Conservation (phyloP, 2,797 vertebrate species). For the Cyprinodon diabolis region DNA sequence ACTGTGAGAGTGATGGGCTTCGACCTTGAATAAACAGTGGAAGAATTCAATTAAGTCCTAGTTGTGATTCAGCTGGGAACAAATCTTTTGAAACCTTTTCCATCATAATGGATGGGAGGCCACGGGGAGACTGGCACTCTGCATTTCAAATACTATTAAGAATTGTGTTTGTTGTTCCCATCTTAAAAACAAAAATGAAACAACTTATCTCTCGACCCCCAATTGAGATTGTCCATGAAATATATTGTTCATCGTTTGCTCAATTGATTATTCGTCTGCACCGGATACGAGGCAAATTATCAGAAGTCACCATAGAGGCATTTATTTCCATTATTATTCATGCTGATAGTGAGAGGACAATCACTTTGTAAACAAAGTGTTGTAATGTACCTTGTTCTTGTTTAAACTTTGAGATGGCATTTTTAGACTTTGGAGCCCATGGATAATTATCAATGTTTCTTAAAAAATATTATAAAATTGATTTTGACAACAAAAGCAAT, state of each 20-base stretch:
- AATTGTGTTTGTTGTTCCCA: background rate
- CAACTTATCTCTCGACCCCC: background rate
- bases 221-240: background rate
- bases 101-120: constrained; percentile 42
- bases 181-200: background rate
- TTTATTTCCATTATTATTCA: background rate
- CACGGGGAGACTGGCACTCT: constrained; percentile 34
- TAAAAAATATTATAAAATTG: constrained; percentile 1
- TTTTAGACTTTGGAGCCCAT: background rate
- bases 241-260: background rate
- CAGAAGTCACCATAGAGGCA: background rate
- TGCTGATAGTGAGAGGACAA: background rate
- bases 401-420: background rate
- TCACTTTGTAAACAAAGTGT: background rate
- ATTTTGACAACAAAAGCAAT: background rate
- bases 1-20: constrained; percentile 72
- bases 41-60: constrained; percentile 70
- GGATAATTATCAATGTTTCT: background rate
- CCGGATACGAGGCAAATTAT: background rate
- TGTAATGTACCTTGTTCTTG: background rate
- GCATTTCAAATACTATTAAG: constrained; percentile 39
- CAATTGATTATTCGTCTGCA: background rate
- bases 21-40: constrained; percentile 76
- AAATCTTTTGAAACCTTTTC: constrained; percentile 58
- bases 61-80: constrained; percentile 61